These are phyloP conservation scores for Periparus ater DNA, from an alignment of 2,797 vertebrate genomes.

Conservation along the genomic window DNA sequence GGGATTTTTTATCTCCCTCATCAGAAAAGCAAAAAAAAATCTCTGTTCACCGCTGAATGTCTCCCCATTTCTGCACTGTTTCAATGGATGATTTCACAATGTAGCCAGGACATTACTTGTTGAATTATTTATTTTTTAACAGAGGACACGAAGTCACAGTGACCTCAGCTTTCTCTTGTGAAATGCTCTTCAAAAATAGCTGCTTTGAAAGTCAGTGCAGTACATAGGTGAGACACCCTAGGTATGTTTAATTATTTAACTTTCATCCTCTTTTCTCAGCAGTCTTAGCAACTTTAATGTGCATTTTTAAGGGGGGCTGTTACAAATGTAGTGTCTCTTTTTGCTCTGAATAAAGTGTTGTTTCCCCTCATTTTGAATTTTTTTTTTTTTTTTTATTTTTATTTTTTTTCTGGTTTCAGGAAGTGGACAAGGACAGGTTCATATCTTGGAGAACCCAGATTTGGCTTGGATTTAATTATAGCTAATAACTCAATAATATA, in stretches of 20 bases:
- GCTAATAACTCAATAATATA: not conserved
- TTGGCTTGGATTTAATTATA: not conserved
- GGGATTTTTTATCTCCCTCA: fast-evolving
- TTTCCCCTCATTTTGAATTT: not conserved
- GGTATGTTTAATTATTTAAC: conserved; percentile 32
- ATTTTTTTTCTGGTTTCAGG: not conserved
- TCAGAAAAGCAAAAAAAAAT: not conserved
- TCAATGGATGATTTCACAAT: not conserved
- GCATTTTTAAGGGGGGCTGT: not conserved
- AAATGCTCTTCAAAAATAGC: not conserved
- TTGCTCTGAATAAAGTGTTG: not conserved
- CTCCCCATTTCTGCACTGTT: not conserved
- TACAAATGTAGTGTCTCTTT: not conserved
- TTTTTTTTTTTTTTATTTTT: not conserved
- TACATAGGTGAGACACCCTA: not conserved
- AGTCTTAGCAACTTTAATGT: not conserved
- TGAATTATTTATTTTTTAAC: conserved; percentile 35
- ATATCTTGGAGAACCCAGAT: not conserved
- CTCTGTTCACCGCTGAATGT: not conserved
- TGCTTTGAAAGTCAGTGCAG: not conserved
- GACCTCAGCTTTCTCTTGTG: not conserved
- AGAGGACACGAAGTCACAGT: not conserved
- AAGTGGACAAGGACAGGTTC: not conserved
- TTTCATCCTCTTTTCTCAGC: not conserved
- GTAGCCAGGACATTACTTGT: not conserved